Evolutionary conservation across 2,113 vertebrate species (phyloP), one percentile per base, ranked within the genome.

Genomic region (Oncorhynchus tshawytscha): DNA sequence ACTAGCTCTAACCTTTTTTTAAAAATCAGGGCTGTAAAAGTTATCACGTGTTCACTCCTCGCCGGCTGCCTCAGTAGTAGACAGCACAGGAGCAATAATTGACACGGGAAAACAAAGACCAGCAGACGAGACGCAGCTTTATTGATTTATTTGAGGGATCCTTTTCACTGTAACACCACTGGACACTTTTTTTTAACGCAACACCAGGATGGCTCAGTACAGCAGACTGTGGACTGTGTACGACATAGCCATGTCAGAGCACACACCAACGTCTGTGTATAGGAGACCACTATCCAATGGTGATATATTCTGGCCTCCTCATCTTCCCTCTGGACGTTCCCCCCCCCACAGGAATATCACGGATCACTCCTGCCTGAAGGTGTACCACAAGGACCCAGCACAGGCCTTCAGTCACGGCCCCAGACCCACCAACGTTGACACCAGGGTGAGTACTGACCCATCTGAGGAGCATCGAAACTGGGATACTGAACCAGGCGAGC

Each of bases 361-460:
- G 72, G 96, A 97, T 88, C 93, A 97, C 90, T 96, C 97, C 66
- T 97, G 97, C 87, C 95, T 99, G 87, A 99, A 99, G 92, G 97
- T 99, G 78, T 99, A 99, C 94, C 96, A 99, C 93, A 99, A 98
- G 89, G 97, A 99, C 83, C 96, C 97, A 1, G 97, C 94, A 1
- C 97, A 98, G 0, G 96, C 95, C 0, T 99, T 99, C 92, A 99
- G 89, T 89, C 96, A 98, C 76, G 93, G 91, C 74, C 88, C 95
- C 3, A 92, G 96, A 91, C 91, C 96, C 66, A 80, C 95, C 88
- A 98, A 96, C 67, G 96, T 96, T 78, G 97, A 99, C 73, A 12
- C 94, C 91, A 96, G 96, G 94, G 97, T 98, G 88, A 98, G 96
- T 95, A 67, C 67, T 49, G 29, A 27, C 73, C 71, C 15, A 15